These are phyloP conservation scores for Promerops cafer DNA, from an alignment of 2,113 vertebrate genomes.

Conservation along the genomic window DNA sequence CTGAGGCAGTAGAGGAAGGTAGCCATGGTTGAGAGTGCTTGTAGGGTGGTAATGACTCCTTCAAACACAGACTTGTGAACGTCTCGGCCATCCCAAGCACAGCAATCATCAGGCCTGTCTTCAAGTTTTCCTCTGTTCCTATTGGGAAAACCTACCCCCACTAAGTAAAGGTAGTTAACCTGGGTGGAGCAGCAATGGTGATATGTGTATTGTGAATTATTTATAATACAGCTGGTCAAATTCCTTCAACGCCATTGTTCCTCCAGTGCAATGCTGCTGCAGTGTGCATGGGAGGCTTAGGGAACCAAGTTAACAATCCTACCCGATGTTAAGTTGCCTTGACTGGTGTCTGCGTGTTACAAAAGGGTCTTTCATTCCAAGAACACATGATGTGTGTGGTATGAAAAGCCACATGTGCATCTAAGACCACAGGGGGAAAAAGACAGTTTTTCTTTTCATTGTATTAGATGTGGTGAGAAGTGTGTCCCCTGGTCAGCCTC, in stretches of 20 bases:
- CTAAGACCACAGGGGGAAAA: slow-evolving; percentile 63
- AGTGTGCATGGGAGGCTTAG: slow-evolving; percentile 5
- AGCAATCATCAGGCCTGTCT: neutral
- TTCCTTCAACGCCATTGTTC: neutral
- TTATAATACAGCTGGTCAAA: neutral
- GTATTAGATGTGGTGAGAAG: slow-evolving; percentile 37
- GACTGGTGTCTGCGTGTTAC: slow-evolving; percentile 14
- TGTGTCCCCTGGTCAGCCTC: slow-evolving; percentile 50
- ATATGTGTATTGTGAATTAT: neutral
- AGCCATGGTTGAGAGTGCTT: neutral
- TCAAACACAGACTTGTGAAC: neutral
- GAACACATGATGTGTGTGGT: slow-evolving; percentile 62
- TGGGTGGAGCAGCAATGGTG: neutral
- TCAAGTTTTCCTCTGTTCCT: neutral
- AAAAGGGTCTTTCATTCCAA: slow-evolving; percentile 54
- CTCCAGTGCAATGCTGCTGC: neutral
- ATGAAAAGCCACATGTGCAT: slow-evolving; percentile 63
- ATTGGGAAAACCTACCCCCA: neutral
- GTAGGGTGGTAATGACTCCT: neutral
- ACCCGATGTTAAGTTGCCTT: slow-evolving; percentile 48
- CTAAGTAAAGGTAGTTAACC: neutral
- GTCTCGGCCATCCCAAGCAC: neutral
- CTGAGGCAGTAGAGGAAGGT: neutral
- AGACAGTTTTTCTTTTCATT: slow-evolving; percentile 62
- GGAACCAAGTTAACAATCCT: slow-evolving; percentile 43